Conservation (phyloP, 2,113 vertebrate species). For the Nerophis lumbriciformis region DNA sequence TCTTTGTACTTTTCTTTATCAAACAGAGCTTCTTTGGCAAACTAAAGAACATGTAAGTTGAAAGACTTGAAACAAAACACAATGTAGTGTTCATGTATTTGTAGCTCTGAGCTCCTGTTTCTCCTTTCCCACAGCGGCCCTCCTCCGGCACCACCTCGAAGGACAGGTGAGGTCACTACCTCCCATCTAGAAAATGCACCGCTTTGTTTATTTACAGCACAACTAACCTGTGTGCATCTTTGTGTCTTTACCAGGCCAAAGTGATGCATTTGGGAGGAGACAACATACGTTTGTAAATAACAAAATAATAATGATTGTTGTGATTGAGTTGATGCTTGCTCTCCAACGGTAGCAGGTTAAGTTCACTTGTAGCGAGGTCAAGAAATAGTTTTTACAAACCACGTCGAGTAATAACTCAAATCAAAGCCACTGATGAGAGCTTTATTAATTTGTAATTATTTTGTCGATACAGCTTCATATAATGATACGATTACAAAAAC, state of each 20-base stretch:
- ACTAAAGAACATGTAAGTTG: slow-evolving; percentile 64
- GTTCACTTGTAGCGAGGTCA: no score
- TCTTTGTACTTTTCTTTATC: slow-evolving; percentile 24
- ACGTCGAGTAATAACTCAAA: no score
- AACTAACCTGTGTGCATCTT: no score
- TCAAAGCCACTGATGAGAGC: no score
- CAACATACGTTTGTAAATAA: slow-evolving; percentile 33
- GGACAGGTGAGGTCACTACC: slow-evolving; percentile 45
- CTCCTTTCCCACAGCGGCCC: slow-evolving; percentile 33
- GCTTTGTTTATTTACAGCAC: not conserved
- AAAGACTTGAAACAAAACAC: not conserved
- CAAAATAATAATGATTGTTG: no score
- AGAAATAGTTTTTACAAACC: no score
- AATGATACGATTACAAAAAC: no score
- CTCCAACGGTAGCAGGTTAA: no score
- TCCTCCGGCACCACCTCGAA: slow-evolving; percentile 58
- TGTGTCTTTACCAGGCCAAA: slow-evolving; percentile 14
- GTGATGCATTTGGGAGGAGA: slow-evolving; percentile 53
- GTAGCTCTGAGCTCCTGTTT: not conserved
- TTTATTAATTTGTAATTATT: no score
- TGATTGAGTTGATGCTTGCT: no score
- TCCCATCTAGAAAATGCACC: not conserved
- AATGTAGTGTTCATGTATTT: not conserved
- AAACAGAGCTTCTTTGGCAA: slow-evolving; percentile 71
- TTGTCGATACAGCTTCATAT: no score